phyloP scores from a whole-genome alignment of 2,797 vertebrate species.

The Darevskia mixta region DNA sequence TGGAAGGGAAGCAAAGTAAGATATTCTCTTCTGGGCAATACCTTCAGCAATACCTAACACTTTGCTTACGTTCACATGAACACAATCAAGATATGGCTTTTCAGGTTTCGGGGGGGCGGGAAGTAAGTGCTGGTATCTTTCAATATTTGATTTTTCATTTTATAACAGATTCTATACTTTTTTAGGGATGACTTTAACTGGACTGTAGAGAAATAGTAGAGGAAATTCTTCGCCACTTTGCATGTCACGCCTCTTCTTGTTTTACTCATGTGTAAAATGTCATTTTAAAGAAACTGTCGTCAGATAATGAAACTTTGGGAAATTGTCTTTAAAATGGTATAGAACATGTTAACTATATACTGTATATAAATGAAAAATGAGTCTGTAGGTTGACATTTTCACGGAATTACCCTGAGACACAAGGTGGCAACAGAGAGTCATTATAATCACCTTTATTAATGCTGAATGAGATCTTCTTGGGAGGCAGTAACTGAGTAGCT shows the following conservation, averaged over 20 bases:
- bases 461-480: not conserved
- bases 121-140: not conserved
- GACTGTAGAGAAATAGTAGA: not conserved
- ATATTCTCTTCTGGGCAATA: too few relatives aligned
- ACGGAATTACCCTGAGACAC: conserved; percentile 26
- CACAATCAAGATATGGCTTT: not conserved
- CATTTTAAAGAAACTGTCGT: too few relatives aligned
- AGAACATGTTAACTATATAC: too few relatives aligned
- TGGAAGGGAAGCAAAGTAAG: too few relatives aligned
- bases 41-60: not conserved
- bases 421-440: conserved; percentile 58
- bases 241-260: not conserved
- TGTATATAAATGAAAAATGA: too few relatives aligned
- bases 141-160: not conserved
- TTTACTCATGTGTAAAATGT: too few relatives aligned
- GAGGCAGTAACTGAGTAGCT: not conserved
- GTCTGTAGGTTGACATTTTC: too few relatives aligned
- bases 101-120: too few relatives aligned
- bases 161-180: not conserved
- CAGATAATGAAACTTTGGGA: too few relatives aligned
- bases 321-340: too few relatives aligned
- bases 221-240: not conserved
- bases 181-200: too few relatives aligned
- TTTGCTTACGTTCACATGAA: not conserved
- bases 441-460: not conserved